Base-by-base conservation (phyloP, 2,888 invertebrate species). In the Zaprionus lineosus region DNA sequence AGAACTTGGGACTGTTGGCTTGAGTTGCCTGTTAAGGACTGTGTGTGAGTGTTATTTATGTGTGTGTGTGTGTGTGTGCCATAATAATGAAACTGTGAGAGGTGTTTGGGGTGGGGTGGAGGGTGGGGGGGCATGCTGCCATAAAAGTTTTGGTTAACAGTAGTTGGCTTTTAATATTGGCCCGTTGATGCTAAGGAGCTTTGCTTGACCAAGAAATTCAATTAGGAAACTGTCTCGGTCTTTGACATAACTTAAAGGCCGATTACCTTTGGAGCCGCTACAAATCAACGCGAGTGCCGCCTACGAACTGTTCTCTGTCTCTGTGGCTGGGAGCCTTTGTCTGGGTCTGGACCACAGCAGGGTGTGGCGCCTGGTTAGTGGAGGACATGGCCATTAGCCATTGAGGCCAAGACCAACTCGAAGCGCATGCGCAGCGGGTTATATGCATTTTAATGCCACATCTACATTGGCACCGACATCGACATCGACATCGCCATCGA, bases 361-460 rank as follows among this genome's bases (percentile, higher is more conserved):
- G 77, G 81, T 84, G 81, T 79, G 84, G 77, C 81, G 76, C 76
- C 76, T 74, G 64, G 50, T 69, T 56, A 57, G 56, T 46, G 34
- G 61, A 55, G 74, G 78, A 52, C 60, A 66, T 58, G 47, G 34
- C 53, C 51, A 52, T 34, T 48, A 48, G 40, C 33, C 39, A 41
- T 16, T 34, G 46, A 33, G 24, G 1, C 39, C 15, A 51, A 21
- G 15, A 5, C 31, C 50, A 47, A 57, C 47, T 61, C 31, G 62
- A 74, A 57, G 73, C 72, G 60, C 73, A 74, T 64, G 47, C 76
- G 62, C 78, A 76, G 78, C 77, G 81, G 69, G 77, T 47, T 53
- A 72, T 66, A 60, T 70, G 81, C 77, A 84, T 83, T 78, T 78
- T 79, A 83, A 83, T 83, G 77, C 69, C 34, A n/a, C n/a, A n/a